Base-by-base conservation (phyloP, 64 coral and sea anemone genomes). In the Anthopleura sola region DNA sequence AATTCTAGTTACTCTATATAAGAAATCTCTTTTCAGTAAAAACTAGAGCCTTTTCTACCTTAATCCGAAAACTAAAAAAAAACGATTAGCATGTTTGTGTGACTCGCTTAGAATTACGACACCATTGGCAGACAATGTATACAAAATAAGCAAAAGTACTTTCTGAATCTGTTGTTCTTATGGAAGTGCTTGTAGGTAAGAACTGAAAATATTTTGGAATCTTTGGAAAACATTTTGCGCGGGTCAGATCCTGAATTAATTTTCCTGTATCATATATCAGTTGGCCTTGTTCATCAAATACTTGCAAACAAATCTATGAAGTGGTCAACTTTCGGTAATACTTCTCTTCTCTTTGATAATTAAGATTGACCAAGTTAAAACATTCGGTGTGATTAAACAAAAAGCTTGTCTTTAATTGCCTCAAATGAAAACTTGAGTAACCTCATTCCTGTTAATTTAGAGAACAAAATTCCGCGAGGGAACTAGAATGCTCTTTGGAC, bases 341-440 rank as follows among this genome's bases (percentile, higher is more conserved):
- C 66, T 71, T 71, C 66, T 71, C 66, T 71, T 71, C 66, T 36
- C 66, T 31, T 34, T 34, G 66, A 71, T 71, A 71, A 71, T 71
- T 71, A 71, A 71, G n/a, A 71, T 29, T 71, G 66, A 71, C 66
- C 66, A 71, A 71, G 28, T 32, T 71, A 71, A 71, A 71, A 71
- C 29, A 71, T 9, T 10, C 12, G 29, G n/a, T 32, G 13, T 31
- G 34, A 71, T 71, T 71, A 71, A 71, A 71, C 66, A 71, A 71
- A 71, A 71, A 31, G 3, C 26, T 71, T 34, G 66, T 71, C n/a
- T 62, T 62, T 71, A 71, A 71, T 71, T 71, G 28, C 66, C 34
- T 71, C 28, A 34, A 71, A 34, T 71, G 29, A 71, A 71, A 71
- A 71, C 1, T 12, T 17, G 50, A 17, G 16, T 3, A 33, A 34